Conservation (phyloP, 2,113 vertebrate species). For the Isurus oxyrinchus region DNA sequence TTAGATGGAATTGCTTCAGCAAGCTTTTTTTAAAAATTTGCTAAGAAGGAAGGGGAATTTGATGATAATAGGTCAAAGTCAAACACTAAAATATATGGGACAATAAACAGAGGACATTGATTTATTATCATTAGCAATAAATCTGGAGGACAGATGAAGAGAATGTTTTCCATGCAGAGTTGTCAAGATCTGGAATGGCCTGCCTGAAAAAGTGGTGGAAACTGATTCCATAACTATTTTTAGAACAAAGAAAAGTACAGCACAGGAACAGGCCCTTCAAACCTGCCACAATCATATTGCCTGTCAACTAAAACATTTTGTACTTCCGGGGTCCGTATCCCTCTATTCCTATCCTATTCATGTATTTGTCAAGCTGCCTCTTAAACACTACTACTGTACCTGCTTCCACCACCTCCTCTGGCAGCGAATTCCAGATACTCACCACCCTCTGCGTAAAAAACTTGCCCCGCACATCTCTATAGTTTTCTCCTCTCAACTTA, state of each 20-base stretch:
- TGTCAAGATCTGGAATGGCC: not conserved
- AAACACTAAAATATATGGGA: not conserved
- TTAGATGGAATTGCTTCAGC: not conserved
- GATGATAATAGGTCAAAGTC: not conserved
- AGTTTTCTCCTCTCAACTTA: too few relatives aligned
- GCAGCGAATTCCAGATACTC: too few relatives aligned
- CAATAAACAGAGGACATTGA: not conserved
- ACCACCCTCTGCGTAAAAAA: too few relatives aligned
- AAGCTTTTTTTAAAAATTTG: not conserved
- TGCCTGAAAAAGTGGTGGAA: not conserved
- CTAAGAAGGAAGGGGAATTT: not conserved
- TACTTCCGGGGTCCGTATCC: too few relatives aligned
- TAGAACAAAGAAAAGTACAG: not conserved
- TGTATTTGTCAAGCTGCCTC: too few relatives aligned
- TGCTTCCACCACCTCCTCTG: too few relatives aligned
- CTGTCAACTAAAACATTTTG: too few relatives aligned
- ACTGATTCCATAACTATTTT: not conserved
- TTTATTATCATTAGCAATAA: not conserved
- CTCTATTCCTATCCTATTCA: too few relatives aligned
- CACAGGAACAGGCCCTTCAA: too few relatives aligned
- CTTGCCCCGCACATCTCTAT: too few relatives aligned
- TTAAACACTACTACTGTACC: too few relatives aligned
- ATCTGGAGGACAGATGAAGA: not conserved
- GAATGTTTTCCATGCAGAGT: not conserved
- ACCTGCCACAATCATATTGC: too few relatives aligned